Evolutionary conservation across 2,797 vertebrate genomes (phyloP).

Genomic region (Ctenosaura bakeri): DNA sequence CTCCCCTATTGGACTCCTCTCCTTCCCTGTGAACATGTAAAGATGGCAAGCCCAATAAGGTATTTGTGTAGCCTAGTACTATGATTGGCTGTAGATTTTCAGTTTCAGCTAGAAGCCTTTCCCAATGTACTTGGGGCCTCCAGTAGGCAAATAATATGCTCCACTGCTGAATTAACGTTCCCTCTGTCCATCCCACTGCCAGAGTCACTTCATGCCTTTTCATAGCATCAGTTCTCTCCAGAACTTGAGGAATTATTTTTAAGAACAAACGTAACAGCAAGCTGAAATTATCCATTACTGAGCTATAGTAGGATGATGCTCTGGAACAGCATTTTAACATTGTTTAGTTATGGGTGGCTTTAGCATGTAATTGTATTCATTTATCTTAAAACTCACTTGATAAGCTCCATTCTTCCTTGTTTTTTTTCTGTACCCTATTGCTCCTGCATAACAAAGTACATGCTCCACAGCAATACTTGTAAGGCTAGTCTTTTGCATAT

Average conservation of each 20-base stretch:
- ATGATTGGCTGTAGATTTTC: not conserved
- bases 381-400: not conserved
- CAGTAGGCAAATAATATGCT: not conserved
- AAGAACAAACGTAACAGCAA: not conserved
- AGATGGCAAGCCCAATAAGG: not conserved
- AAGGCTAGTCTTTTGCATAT: not conserved
- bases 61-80: not conserved
- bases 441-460: not conserved
- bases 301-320: not conserved
- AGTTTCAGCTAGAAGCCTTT: not conserved
- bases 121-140: not conserved
- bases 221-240: not conserved
- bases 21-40: not conserved
- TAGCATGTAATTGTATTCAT: too few species aligned
- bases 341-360: too few species aligned
- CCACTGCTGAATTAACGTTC: not conserved
- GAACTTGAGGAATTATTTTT: not conserved
- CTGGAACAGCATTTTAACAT: not conserved
- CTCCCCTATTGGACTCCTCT: too few species aligned
- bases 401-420: not conserved
- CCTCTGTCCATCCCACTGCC: not conserved
- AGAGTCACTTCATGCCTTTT: not conserved
- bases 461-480: not conserved
- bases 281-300: not conserved
- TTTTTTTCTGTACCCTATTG: not conserved